These are phyloP conservation scores for Rhinophrynus dorsalis DNA, from an alignment of 2,797 vertebrate species.

Conservation along the genomic window DNA sequence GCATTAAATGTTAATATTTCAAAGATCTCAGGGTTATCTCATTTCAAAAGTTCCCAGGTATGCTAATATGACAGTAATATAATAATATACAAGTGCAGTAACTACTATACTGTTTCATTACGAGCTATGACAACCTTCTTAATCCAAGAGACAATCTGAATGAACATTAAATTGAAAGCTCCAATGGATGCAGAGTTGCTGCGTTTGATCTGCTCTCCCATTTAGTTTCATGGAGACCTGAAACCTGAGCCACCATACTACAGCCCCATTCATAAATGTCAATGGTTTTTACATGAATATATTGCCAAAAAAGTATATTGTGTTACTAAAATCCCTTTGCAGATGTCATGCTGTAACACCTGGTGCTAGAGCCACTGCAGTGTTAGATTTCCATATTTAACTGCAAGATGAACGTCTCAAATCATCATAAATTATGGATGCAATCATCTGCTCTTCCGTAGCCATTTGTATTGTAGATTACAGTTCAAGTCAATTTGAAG, in stretches of 20 bases:
- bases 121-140: neutral
- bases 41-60: too few species aligned
- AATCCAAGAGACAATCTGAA: neutral
- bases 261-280: conserved; percentile 6
- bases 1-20: too few species aligned
- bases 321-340: neutral
- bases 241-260: neutral
- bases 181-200: neutral
- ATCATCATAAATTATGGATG: conserved; percentile 57
- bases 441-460: conserved; percentile 51
- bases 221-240: neutral
- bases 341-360: conserved; percentile 11
- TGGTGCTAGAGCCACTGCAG: neutral
- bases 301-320: conserved; percentile 15
- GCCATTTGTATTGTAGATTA: conserved; percentile 58
- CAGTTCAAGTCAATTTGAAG: too few species aligned
- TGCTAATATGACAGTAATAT: too few species aligned
- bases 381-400: neutral
- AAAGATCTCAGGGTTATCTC: too few species aligned
- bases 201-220: neutral
- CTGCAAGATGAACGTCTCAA: conserved; percentile 5
- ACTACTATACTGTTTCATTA: neutral
- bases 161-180: neutral
- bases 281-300: neutral
- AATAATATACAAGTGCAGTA: too few species aligned